These are phyloP conservation scores for Tenthredo notha DNA, from an alignment of 2,888 invertebrate species.

Conservation along the genomic window DNA sequence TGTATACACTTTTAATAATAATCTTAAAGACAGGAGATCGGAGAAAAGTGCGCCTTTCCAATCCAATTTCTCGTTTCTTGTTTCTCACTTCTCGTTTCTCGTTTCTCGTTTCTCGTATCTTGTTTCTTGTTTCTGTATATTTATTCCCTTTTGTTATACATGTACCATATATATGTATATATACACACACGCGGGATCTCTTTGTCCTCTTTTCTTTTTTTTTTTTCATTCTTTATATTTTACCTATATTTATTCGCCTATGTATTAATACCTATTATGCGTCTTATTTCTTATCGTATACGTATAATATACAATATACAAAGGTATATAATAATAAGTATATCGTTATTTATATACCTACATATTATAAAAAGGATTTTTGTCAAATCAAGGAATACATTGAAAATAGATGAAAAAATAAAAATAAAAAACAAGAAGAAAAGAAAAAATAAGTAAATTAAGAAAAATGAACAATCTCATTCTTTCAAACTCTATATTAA, in stretches of 20 bases:
- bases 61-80: background rate
- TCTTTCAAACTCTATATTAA: background rate
- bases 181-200: background rate
- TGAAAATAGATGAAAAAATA: background rate
- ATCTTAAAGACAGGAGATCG: constrained; percentile 5
- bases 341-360: background rate
- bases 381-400: background rate
- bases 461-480: background rate
- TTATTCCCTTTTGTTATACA: constrained; percentile 3
- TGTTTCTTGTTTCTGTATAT: background rate
- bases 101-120: background rate
- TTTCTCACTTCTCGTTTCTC: background rate
- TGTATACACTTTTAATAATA: background rate
- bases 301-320: background rate
- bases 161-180: background rate
- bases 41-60: constrained; percentile 20
- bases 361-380: background rate
- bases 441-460: background rate
- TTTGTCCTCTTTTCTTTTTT: background rate
- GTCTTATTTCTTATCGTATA: too few relatives aligned
- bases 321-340: background rate
- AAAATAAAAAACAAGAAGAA: background rate
- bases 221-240: background rate
- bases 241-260: background rate
- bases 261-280: background rate